Base-by-base conservation (phyloP, 2,113 vertebrate genomes). In the Rousettus leschenaultii region DNA sequence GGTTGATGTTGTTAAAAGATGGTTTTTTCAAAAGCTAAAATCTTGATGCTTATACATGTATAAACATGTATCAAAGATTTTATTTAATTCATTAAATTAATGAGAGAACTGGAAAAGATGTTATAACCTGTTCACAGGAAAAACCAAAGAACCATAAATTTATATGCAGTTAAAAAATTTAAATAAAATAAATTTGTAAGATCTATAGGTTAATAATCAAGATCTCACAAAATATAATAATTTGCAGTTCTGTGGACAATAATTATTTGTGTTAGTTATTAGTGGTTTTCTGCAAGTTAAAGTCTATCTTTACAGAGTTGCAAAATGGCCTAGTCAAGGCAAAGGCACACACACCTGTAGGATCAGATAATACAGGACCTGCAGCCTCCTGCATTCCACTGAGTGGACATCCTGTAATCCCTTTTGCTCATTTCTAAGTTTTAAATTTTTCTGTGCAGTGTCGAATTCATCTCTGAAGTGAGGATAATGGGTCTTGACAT, bases 51-150 rank as follows among this genome's bases (percentile, higher is more conserved):
- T 92, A 75, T 55, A 13, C 22, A 84, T 24, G 71, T 55, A 63
- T 48, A n/a, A 48, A 61, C 40, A 40, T 84, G 68, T 43, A 57
- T 26, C 40, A 68, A 57, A 90, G 30, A 33, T 51, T 85, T 79
- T 78, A 26, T 92, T 96, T 71, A 77, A 59, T 24, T 83, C 15
- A 63, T n/a, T 73, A 90, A 86, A 86, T 79, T 77, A 83, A 63
- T 63, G 13, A 77, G 55, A 28, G 70, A 73, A 87, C 18, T 88
- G 28, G 68, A 74, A 89, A 79, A 68, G 48, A 55, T 71, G 33
- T 48, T 93, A 45, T 57, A 86, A 75, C 26, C 38, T 86, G 33
- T 91, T 78, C 86, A 78, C 9, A 75, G 40, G 40, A 80, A 89
- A 86, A 89, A 66, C 22, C 38, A 73, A 80, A 80, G 33, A 92